Evolutionary conservation across 2,888 invertebrate genomes (phyloP).

Genomic region (Platynereis dumerilii): DNA sequence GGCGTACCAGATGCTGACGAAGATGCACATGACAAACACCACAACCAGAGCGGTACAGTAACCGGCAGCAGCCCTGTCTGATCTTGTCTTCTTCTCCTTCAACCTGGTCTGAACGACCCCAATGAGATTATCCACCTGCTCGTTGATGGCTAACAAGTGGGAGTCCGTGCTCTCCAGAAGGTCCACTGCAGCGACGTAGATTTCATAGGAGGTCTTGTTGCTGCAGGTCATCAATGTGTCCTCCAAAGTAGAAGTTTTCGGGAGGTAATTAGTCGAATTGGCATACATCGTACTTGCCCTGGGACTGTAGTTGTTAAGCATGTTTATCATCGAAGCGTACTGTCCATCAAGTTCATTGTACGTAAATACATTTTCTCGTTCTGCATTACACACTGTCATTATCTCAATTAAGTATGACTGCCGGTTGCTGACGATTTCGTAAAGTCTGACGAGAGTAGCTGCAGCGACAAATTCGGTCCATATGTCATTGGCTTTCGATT

Average conservation of each 20-base stretch:
- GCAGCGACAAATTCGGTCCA: neutral
- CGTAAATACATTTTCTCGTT: neutral
- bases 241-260: too few relatives aligned
- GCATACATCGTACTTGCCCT: neutral
- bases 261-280: neutral
- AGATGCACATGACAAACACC: neutral
- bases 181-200: too few relatives aligned
- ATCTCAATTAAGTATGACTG: neutral
- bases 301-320: neutral
- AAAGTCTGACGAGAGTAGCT: neutral
- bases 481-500: neutral
- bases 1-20: slow-evolving; percentile 4
- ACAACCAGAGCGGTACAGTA: too few relatives aligned
- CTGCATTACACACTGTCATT: neutral
- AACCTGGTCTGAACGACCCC: too few relatives aligned
- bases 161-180: too few relatives aligned
- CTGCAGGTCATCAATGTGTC: too few relatives aligned
- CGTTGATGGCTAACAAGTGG: too few relatives aligned
- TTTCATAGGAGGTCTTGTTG: too few relatives aligned
- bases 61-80: too few relatives aligned
- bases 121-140: too few relatives aligned
- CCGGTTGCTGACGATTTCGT: neutral
- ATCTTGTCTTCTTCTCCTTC: too few relatives aligned
- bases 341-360: neutral
- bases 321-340: neutral